Percentiles rank a stretch among this genome's conserved stretches.
These are phyloP conservation scores for Caerostris extrusa DNA, from an alignment of 1,140 invertebrate species.

Conservation along the genomic window DNA sequence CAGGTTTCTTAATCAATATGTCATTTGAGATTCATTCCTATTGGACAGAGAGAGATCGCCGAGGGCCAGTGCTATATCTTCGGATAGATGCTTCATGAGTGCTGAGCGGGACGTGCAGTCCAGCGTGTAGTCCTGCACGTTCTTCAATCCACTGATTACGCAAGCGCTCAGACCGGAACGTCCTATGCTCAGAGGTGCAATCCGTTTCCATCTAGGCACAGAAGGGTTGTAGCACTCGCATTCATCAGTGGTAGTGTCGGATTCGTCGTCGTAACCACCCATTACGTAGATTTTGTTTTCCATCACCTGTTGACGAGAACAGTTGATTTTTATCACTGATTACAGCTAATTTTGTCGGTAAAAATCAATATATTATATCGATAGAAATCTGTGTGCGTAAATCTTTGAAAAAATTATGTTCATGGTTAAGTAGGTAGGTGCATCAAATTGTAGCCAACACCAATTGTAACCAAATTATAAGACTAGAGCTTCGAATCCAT, in stretches of 20 bases:
- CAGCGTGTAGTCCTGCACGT: background rate
- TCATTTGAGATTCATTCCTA: background rate
- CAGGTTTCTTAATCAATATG: background rate
- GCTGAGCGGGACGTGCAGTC: background rate
- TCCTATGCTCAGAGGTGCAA: background rate
- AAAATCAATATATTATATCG: too few species aligned
- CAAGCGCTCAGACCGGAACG: background rate
- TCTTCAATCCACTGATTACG: background rate
- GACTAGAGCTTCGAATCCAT: too few species aligned
- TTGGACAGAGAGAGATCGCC: background rate
- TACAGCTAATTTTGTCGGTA: too few species aligned
- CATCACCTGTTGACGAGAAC: background rate
- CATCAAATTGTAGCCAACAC: background rate
- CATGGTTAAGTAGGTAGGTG: background rate
- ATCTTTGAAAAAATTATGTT: background rate
- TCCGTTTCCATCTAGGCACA: background rate
- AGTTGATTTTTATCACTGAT: background rate
- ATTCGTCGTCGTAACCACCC: background rate
- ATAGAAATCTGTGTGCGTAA: too few species aligned
- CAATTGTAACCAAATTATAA: background rate
- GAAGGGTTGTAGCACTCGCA: background rate
- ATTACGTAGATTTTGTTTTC: slow-evolving; percentile 8
- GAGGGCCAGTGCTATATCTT: background rate
- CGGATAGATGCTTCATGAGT: background rate
- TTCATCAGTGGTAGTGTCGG: background rate